These are phyloP conservation scores for Lanius collurio DNA, from an alignment of 2,113 vertebrate genomes.

Conservation along the genomic window DNA sequence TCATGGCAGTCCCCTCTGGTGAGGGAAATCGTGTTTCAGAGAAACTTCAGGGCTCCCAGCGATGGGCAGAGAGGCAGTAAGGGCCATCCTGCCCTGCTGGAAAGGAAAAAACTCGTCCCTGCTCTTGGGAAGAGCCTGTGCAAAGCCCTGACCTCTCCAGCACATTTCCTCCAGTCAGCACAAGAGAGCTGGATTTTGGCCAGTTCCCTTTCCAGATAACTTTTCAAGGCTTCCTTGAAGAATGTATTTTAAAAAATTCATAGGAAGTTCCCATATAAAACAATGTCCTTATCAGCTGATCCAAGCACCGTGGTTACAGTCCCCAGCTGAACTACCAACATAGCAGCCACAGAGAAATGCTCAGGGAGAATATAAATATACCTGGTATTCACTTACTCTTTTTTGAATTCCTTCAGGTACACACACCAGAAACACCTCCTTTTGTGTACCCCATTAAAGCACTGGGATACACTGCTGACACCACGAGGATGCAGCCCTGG, in stretches of 20 bases:
- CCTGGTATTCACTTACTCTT: background rate
- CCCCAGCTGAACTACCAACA: background rate
- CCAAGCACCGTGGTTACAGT: fast-evolving
- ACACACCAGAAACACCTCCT: background rate
- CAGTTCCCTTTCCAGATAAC: background rate
- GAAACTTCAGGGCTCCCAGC: background rate
- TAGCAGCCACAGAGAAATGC: background rate
- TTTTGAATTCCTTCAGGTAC: background rate
- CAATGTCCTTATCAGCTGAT: background rate
- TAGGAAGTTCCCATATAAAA: background rate
- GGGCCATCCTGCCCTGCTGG: background rate
- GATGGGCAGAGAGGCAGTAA: background rate
- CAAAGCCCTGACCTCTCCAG: background rate
- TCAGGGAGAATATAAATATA: background rate
- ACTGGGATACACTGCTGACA: background rate
- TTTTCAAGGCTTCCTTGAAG: background rate
- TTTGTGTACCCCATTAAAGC: background rate
- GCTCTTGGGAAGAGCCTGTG: background rate
- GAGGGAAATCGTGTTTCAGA: background rate
- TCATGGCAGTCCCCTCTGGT: background rate
- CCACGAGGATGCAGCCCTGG: background rate
- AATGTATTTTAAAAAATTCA: background rate
- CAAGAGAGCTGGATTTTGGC: background rate
- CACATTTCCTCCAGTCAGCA: background rate
- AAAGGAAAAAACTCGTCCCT: background rate